These are phyloP conservation scores for Adelges cooleyi DNA, from an alignment of 1,140 invertebrate species.

Conservation along the genomic window DNA sequence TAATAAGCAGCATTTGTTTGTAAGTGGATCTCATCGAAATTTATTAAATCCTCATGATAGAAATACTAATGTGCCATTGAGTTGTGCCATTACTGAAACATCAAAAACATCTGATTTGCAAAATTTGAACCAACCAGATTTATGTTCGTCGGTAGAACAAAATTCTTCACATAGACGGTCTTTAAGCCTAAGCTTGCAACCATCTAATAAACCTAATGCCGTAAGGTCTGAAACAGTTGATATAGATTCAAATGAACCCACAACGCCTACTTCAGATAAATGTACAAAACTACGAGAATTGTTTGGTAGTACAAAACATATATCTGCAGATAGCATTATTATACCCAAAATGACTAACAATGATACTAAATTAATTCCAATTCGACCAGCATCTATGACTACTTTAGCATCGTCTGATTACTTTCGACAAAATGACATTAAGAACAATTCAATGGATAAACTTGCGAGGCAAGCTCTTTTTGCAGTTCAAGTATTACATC, in stretches of 20 bases:
- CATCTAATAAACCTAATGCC: conserved; percentile 19
- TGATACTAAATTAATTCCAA: conserved; percentile 3
- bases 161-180: conserved; percentile 31
- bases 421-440: no score
- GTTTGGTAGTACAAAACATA: conserved; percentile 17
- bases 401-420: conserved; percentile 29
- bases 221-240: conserved; percentile 18
- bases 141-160: conserved; percentile 4
- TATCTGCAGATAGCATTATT: conserved; percentile 34
- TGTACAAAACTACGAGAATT: conserved; percentile 25
- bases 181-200: conserved; percentile 31
- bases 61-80: conserved; percentile 34
- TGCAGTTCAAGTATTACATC: conserved; percentile 62
- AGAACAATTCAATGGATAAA: conserved; percentile 50
- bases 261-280: conserved; percentile 3
- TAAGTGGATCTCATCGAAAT: conserved; percentile 9
- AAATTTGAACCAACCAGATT: conserved; percentile 9
- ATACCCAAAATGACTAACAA: conserved; percentile 28
- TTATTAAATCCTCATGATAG: conserved; percentile 12
- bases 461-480: conserved; percentile 58
- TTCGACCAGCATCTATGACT: conserved; percentile 8
- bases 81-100: conserved; percentile 35
- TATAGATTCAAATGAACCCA: conserved; percentile 26
- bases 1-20: neutral
- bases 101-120: conserved; percentile 5